Conservation (phyloP, 1,140 invertebrate species). For the Drosophila setifemur region DNA sequence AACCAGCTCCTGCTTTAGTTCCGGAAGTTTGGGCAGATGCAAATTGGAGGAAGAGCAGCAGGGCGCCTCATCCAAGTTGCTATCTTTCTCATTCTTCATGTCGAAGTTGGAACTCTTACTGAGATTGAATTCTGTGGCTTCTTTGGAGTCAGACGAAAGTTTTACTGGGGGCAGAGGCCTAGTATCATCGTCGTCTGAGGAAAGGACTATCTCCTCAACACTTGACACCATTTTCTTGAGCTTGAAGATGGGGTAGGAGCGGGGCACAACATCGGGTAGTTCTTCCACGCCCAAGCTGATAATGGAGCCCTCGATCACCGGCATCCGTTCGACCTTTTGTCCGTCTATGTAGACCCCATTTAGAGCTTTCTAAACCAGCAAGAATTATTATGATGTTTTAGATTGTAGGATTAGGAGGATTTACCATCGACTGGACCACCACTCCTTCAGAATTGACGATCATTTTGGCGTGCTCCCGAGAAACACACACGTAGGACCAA, state of each 20-base stretch:
- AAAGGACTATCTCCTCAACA: constrained; percentile 9
- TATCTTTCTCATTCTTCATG: neutral
- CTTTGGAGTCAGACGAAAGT: neutral
- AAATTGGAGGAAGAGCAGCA: constrained; percentile 3
- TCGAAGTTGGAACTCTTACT: neutral
- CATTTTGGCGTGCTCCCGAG: constrained; percentile 46
- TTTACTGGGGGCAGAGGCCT: neutral
- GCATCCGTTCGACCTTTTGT: neutral
- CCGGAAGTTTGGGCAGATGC: constrained; percentile 59
- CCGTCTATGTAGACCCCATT: constrained; percentile 53
- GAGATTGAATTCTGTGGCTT: neutral
- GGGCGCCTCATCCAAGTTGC: neutral
- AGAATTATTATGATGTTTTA: neutral
- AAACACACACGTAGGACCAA: constrained; percentile 37
- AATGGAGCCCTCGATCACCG: constrained; percentile 7
- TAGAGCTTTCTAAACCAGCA: constrained; percentile 20
- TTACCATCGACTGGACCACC: constrained; percentile 26
- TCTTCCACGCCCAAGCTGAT: constrained; percentile 45
- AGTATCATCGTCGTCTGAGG: constrained; percentile 12
- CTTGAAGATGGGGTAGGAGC: constrained; percentile 26
- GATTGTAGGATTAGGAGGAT: neutral
- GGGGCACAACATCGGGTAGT: neutral
- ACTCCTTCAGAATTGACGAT: constrained; percentile 25
- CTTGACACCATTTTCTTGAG: neutral
- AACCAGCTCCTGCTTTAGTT: constrained; percentile 50